Evolutionary conservation across 2,113 vertebrate species (phyloP), one percentile per base, ranked within the genome.

Genomic region (Colistium nudipinnis): DNA sequence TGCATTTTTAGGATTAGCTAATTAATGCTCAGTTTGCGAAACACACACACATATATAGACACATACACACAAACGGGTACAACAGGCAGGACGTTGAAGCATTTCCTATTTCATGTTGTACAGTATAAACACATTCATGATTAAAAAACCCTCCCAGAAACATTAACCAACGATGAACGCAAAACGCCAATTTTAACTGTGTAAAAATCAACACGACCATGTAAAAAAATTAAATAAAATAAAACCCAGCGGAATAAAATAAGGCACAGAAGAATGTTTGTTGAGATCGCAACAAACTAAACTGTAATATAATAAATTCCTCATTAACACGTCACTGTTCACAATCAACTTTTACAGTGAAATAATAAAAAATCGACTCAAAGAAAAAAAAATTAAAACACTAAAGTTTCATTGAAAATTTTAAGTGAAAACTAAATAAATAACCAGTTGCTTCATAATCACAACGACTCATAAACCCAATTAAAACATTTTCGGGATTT

Each of bases 241-340:
- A 28, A 54, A 44, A 63, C 59, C 35, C 70, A 68, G 47, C 63
- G 56, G 67, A 77, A 68, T 20, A 63, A 74, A 78, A 70, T 85
- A 88, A 88, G 83, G 83, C 86, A 88, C 83, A 68, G 65, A 55
- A 62, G 62, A 54, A 75, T 13, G 52, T 64, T n/a, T 12, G 25
- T 7, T 27, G 44, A 72, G 62, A 53, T 48, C n/a, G n/a, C 45
- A 60, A 14, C 24, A 44, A 14, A 20, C 25, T 33, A 43, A 28
- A 44, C 33, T 20, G n/a, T n/a, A 19, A 38, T 25, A 60, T 2
- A 62, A 30, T 16, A 43, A 55, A n/a, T 31, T 6, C 31, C 30
- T 11, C 11, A 33, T 62, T 0, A 20, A 38, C 1, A 56, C 45
- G 1, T 8, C 8, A 24, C 56, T 51, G 20, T 45, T 45, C 19